Evolutionary conservation across 1,140 invertebrate genomes (phyloP), one percentile per base, ranked within the genome.

Genomic region (Diachasma alloeum): DNA sequence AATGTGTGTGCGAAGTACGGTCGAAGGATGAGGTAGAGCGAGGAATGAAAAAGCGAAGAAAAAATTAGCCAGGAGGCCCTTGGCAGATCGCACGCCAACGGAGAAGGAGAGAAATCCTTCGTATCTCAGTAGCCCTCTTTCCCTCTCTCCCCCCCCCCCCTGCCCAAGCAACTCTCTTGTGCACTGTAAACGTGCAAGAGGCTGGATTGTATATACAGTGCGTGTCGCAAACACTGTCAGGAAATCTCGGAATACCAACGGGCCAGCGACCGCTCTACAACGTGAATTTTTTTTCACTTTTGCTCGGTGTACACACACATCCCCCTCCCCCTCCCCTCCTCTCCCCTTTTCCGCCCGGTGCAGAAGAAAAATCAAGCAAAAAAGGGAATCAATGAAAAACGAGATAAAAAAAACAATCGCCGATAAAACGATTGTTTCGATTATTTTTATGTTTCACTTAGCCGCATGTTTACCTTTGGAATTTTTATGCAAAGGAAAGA

Each of bases 41-140:
- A 80, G 80, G 85, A 85, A 87, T 84, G 83, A 84, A 86, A 82
- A 84, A 81, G 80, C 73, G 77, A 78, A 75, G 77, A 82, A 83
- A 86, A 85, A 85, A 85, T 85, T 77, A 79, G 79, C n/a, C 76
- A 78, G 83, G 11, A 63, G 59, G 59, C 59, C 59, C 81, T 84
- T 83, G 83, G 80, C 77, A 82, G 81, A 86, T 87, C 83, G 83
- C 83, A 83, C 83, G 82, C 82, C 83, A 83, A 19, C 59, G 59
- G 59, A 26, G 11, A 63, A 26, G 59, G 11, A 19, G 59, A 53
- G 48, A 19, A 53, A 53, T 53, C 48, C 48, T 53, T 17, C 48
- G 48, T 53, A 53, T 53, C 48, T 53, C 48, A 53, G 48, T 53
- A 53, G 48, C 48, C 39, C 39, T 42, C 39, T 42, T 11, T 9